Conservation (phyloP, 2,797 vertebrate species). For the Acropternis orthonyx region DNA sequence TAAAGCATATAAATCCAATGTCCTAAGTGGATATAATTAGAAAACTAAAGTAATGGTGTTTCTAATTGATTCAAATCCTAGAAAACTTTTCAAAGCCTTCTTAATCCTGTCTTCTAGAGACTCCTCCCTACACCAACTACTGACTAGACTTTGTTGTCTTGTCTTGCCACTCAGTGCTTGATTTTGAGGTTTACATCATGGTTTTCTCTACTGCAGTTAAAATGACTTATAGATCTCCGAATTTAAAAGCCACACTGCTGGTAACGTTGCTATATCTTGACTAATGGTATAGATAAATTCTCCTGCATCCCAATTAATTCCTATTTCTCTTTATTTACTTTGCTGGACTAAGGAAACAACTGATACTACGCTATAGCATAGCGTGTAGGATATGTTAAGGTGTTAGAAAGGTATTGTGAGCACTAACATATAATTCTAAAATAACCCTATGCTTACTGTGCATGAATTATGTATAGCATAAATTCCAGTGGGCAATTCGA, state of each 20-base stretch:
- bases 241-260: not conserved
- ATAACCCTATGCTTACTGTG: not conserved
- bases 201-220: not conserved
- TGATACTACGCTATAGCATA: not conserved
- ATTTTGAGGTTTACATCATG: not conserved
- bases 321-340: not conserved
- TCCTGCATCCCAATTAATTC: not conserved
- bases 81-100: not conserved
- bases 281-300: not conserved
- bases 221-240: not conserved
- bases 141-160: not conserved
- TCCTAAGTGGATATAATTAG: constrained; percentile 20
- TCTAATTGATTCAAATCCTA: not conserved
- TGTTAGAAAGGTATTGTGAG: not conserved
- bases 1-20: not conserved
- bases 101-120: not conserved
- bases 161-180: not conserved
- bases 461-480: not conserved
- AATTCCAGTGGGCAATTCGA: not conserved
- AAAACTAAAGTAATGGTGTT: constrained; percentile 3
- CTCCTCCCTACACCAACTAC: not conserved
- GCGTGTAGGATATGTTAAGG: not conserved
- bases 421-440: not conserved
- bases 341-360: not conserved
- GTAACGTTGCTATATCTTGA: not conserved